phyloP scores from a whole-genome alignment of 2,888 invertebrate genomes.

The Nomada ferruginata region DNA sequence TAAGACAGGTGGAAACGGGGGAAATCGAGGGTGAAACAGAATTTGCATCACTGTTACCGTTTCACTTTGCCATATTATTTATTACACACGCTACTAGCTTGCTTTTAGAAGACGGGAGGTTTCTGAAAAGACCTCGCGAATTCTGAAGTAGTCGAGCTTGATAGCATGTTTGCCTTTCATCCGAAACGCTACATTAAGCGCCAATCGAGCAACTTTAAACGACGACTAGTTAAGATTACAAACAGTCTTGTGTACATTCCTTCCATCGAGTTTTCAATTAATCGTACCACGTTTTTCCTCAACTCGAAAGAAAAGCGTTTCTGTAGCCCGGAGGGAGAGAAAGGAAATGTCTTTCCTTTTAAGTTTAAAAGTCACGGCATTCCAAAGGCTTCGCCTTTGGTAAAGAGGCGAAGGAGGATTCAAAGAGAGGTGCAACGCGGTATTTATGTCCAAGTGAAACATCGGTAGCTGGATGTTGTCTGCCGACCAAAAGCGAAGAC shows the following conservation, averaged over 20 bases:
- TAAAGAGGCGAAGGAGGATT: slow-evolving; percentile 3
- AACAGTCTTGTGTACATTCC: too few species aligned
- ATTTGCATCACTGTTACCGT: neutral
- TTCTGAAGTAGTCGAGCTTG: neutral
- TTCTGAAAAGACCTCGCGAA: too few species aligned
- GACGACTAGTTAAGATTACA: neutral
- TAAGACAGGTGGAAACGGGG: slow-evolving; percentile 7
- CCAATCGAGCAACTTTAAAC: neutral
- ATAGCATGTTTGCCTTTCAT: neutral
- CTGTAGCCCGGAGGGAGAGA: too few species aligned
- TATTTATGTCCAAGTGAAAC: slow-evolving; percentile 40
- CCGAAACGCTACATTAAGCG: neutral
- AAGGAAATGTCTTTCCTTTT: neutral
- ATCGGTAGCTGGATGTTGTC: neutral
- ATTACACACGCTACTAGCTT: too few species aligned
- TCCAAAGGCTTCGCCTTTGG: neutral
- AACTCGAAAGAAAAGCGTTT: neutral
- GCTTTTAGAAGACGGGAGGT: neutral
- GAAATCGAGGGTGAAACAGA: slow-evolving; percentile 13
- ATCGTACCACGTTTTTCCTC: neutral
- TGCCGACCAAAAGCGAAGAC: neutral
- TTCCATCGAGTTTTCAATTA: slow-evolving; percentile 20
- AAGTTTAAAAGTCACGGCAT: neutral
- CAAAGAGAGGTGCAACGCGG: slow-evolving; percentile 31
- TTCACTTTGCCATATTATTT: neutral